Percentiles rank a stretch among this genome's conserved stretches.
Evolutionary conservation across 92 coral and sea anemone genomes (phyloP).

Genomic region (Galaxea fascicularis): DNA sequence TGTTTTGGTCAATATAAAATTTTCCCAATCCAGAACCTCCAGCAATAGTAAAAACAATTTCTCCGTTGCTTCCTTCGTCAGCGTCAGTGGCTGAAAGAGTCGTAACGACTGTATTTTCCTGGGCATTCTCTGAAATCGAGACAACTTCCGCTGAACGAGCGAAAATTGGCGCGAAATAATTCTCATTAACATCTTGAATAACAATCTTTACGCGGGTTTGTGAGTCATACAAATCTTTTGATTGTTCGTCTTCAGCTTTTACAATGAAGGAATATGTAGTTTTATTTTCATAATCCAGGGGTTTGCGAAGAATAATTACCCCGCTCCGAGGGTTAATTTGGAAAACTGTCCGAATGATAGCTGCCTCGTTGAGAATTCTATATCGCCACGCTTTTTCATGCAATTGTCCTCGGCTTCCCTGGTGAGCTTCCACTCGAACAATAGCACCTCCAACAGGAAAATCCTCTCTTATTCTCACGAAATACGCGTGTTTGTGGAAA

Average conservation of each 20-base stretch:
- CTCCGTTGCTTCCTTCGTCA: constrained; percentile 73
- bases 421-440: constrained; percentile 72
- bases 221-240: constrained; percentile 33
- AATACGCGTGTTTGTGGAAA: constrained; percentile 73
- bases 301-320: constrained; percentile 71
- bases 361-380: constrained; percentile 44
- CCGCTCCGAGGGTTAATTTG: constrained; percentile 87
- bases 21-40: constrained; percentile 89
- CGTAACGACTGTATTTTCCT: constrained; percentile 51
- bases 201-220: constrained; percentile 73
- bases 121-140: constrained; percentile 58
- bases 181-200: constrained; percentile 82
- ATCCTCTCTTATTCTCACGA: constrained; percentile 91
- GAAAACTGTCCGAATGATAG: constrained; percentile 67
- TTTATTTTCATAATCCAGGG: constrained; percentile 71
- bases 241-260: constrained; percentile 42
- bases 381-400: constrained; percentile 57
- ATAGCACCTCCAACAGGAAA: constrained; percentile 84
- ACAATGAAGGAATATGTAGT: constrained; percentile 58
- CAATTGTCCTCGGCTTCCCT: constrained; percentile 46
- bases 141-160: constrained; percentile 48
- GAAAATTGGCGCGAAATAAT: constrained; percentile 82
- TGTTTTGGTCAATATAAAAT: constrained; percentile 68
- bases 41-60: constrained; percentile 64
- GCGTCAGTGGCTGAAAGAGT: constrained; percentile 77